Evolutionary conservation across 2,888 invertebrate species (phyloP).

Genomic region (Platycnemis pennipes): DNA sequence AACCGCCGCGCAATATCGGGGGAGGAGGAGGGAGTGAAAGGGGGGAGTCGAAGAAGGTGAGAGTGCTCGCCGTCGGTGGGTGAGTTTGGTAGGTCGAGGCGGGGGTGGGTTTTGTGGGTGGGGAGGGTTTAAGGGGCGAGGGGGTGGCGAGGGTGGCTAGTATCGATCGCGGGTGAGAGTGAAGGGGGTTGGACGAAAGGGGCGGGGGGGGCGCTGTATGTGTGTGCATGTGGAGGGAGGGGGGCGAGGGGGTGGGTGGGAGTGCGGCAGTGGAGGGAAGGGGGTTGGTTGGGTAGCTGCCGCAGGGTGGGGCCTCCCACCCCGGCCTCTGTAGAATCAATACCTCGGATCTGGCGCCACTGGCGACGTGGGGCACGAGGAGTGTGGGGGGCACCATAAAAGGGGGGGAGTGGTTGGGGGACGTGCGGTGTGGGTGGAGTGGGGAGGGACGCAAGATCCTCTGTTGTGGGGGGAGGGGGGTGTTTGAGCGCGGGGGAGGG

Average conservation of each 20-base stretch:
- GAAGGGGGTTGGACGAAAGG: slow-evolving; percentile 41
- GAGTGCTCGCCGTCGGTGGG: slow-evolving; percentile 37
- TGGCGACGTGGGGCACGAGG: slow-evolving; percentile 50
- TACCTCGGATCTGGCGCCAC: slow-evolving; percentile 60
- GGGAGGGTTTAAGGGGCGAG: not conserved
- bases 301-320: slow-evolving; percentile 55
- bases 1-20: not conserved
- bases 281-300: slow-evolving; percentile 47
- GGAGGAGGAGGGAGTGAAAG: not conserved
- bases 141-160: slow-evolving; percentile 57
- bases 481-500: not conserved
- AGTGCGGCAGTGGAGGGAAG: not conserved
- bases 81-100: not conserved
- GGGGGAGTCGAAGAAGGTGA: slow-evolving; percentile 64
- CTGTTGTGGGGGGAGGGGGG: not conserved
- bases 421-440: not conserved
- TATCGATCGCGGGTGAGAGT: slow-evolving; percentile 60
- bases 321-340: slow-evolving; percentile 48
- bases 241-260: not conserved
- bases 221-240: not conserved
- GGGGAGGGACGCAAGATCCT: too few species aligned
- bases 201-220: not conserved
- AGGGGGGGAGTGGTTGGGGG: not conserved
- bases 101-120: not conserved
- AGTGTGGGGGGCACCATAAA: not conserved